Conservation (phyloP, 2,113 vertebrate species). For the Myotis yumanensis region DNA sequence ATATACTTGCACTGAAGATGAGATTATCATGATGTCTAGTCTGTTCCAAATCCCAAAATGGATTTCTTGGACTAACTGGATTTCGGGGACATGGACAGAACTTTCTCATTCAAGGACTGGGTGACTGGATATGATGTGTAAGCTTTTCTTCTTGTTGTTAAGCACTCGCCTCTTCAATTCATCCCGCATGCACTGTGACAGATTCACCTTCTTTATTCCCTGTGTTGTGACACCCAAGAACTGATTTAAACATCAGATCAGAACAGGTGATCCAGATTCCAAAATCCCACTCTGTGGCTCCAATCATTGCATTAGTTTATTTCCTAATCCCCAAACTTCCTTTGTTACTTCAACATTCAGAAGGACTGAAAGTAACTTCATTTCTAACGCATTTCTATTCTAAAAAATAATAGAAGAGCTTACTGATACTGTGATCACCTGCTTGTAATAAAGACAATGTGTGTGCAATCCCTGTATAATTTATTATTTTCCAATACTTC, state of each 20-base stretch:
- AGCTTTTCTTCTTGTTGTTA: not conserved
- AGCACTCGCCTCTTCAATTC: not conserved
- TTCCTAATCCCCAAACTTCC: not conserved
- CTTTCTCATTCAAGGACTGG: not conserved
- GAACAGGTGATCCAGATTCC: not conserved
- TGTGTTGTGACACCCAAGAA: not conserved
- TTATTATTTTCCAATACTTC: not conserved
- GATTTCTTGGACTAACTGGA: not conserved
- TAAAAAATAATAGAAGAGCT: not conserved
- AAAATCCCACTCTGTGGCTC: not conserved
- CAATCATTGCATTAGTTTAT: not conserved
- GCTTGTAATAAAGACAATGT: not conserved
- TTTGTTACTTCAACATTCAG: not conserved
- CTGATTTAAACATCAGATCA: not conserved
- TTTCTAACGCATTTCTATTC: not conserved
- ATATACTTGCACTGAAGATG: not conserved
- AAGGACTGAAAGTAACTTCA: not conserved
- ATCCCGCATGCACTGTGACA: not conserved
- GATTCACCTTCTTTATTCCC: not conserved
- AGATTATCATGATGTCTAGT: not conserved
- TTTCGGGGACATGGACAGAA: not conserved
- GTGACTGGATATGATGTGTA: not conserved
- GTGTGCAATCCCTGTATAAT: too few species aligned
- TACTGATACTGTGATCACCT: not conserved
- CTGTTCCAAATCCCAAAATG: not conserved